Conservation (phyloP, 2,888 invertebrate species). For the Melolontha melolontha region DNA sequence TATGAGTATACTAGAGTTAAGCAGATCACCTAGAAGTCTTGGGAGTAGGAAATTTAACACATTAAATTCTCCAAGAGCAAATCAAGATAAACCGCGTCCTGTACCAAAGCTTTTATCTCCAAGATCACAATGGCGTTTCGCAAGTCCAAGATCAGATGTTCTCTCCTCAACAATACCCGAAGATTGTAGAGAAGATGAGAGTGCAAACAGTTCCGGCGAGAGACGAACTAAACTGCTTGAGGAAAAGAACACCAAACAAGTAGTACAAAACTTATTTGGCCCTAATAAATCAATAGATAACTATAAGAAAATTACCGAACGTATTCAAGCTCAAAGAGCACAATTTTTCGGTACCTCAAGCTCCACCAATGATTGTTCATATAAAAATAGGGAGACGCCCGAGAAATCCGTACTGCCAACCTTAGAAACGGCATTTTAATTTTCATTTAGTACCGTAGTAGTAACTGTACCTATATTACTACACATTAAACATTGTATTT, state of each 20-base stretch:
- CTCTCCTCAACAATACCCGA: constrained; percentile 89
- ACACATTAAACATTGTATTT: constrained; percentile 36
- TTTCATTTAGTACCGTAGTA: constrained; percentile 19
- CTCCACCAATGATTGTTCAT: constrained; percentile 44
- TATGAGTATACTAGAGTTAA: constrained; percentile 76
- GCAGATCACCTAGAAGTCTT: constrained; percentile 78
- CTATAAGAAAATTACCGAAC: constrained; percentile 64
- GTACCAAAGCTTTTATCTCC: constrained; percentile 75
- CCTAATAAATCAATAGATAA: constrained; percentile 13
- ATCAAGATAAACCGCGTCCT: constrained; percentile 58
- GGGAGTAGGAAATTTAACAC: constrained; percentile 71
- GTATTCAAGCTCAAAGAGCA: constrained; percentile 72
- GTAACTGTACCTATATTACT: constrained; percentile 28
- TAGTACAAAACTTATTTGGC: constrained; percentile 24
- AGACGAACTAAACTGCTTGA: constrained; percentile 58
- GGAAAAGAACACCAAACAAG: constrained; percentile 41
- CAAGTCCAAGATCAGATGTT: constrained; percentile 83
- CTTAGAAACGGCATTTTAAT: constrained; percentile 73
- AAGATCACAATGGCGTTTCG: constrained; percentile 79
- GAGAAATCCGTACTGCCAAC: constrained; percentile 66
- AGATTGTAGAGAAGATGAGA: constrained; percentile 85
- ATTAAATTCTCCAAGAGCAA: constrained; percentile 68
- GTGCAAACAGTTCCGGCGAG: constrained; percentile 72
- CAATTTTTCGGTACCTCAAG: constrained; percentile 67
- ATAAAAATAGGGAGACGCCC: constrained; percentile 36